Percentiles rank a stretch among this genome's conserved stretches.
Evolutionary conservation across 2,113 vertebrate genomes (phyloP).

Genomic region (Cynoglossus semilaevis): DNA sequence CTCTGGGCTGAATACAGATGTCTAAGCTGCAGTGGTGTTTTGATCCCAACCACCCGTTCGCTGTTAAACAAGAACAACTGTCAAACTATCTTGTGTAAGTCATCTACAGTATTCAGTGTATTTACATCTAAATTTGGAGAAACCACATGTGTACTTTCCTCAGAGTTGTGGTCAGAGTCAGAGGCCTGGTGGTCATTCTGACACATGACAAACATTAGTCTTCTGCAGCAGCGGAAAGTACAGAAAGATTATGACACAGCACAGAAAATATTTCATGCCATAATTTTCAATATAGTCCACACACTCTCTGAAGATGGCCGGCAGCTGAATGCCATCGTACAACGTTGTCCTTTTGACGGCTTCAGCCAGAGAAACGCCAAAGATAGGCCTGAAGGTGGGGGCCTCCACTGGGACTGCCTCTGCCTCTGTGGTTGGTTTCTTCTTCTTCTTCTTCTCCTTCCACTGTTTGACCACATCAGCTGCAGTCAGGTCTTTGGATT

Average conservation of each 20-base stretch:
- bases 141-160: conserved; percentile 50
- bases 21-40: conserved; percentile 39
- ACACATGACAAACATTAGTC: conserved; percentile 50
- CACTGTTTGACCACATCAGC: conserved; percentile 99
- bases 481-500: conserved; percentile 96
- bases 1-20: conserved; percentile 28
- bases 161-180: conserved; percentile 34
- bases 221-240: conserved; percentile 17
- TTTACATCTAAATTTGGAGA: conserved; percentile 38
- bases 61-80: conserved; percentile 16
- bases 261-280: conserved; percentile 88
- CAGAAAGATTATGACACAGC: too few relatives aligned
- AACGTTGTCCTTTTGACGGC: conserved; percentile 90
- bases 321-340: conserved; percentile 89
- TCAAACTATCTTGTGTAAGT: conserved; percentile 34
- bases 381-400: conserved; percentile 83
- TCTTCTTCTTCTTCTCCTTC: conserved; percentile 99
- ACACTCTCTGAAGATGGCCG: conserved; percentile 94
- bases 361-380: conserved; percentile 86
- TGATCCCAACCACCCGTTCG: conserved; percentile 17
- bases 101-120: background rate
- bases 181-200: conserved; percentile 38
- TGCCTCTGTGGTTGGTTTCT: conserved; percentile 86
- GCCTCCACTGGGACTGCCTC: conserved; percentile 83
- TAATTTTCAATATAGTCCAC: conserved; percentile 94